Evolutionary conservation across 2,113 vertebrate genomes (phyloP), one percentile per base, ranked within the genome.

Genomic region (Sciurus niger): DNA sequence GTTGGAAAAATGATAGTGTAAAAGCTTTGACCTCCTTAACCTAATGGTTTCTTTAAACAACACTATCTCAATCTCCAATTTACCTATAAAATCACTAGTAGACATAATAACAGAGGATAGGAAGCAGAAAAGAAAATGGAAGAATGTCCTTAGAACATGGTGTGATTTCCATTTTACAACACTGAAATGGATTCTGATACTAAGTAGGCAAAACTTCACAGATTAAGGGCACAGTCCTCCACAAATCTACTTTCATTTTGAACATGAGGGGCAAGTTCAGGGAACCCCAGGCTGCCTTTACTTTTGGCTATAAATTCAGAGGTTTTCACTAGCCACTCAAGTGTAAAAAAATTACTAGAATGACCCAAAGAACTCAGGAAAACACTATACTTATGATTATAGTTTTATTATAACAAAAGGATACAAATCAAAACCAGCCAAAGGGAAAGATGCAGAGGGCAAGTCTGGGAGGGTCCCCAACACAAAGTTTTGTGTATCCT

Each of bases 291-390:
- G n/a, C 8, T 18, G 76, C 17, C 6, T 34, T 84, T 3, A n/a
- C 11, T 84, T 96, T 37, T 93, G 16, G 90, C 16, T 85, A 60
- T 28, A 87, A 76, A 40, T 34, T 93, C 58, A 90, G 58, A 58
- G 4, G 2, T 77, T 90, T 72, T 63, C 22, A 37, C 43, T 89
- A 78, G 25, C 13, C 13, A 0, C 2, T 95, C 48, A 63, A 40
- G 67, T 85, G 25, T 74, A 83, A 70, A 37, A 40, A 87, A 65
- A 88, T 95, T 80, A 30, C 25, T 93, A n/a, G 46, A 88, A 73
- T 89, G 37, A 89, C 51, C 88, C 32, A n/a, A 2, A 58, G 28
- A 87, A 90, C 37, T 73, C 32, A 90, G 53, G 28, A 20, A 74
- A 94, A 17, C 30, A 73, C 40, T 89, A 28, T 87, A 53, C 65